Evolutionary conservation across 2,113 vertebrate genomes (phyloP).

Genomic region (Corynorhinus townsendii): DNA sequence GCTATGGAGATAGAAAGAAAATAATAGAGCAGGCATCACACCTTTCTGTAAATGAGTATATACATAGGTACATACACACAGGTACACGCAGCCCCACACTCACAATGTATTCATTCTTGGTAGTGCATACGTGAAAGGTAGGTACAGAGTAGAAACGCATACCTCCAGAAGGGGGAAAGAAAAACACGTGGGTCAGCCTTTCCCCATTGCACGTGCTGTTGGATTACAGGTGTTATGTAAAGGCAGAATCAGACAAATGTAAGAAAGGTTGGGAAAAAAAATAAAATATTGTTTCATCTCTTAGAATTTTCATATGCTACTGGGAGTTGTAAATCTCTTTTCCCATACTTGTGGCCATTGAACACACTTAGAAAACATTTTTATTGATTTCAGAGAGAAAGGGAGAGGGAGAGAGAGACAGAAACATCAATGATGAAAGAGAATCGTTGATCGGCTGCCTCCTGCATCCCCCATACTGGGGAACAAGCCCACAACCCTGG

Average conservation of each 20-base stretch:
- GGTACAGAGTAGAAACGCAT: background rate
- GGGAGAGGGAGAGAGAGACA: too few relatives aligned
- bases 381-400: too few relatives aligned
- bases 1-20: background rate
- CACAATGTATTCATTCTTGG: background rate
- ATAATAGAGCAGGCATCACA: background rate
- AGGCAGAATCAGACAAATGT: background rate
- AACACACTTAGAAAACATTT: too few relatives aligned
- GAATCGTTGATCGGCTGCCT: too few relatives aligned
- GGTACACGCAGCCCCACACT: background rate
- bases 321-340: background rate
- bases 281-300: background rate
- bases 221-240: background rate
- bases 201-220: background rate
- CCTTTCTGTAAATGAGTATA: background rate
- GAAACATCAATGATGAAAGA: too few relatives aligned
- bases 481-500: too few relatives aligned
- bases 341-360: background rate
- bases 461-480: too few relatives aligned
- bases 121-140: background rate
- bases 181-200: background rate
- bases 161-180: background rate
- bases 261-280: background rate
- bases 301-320: background rate
- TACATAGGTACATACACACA: rapidly evolving